Percentiles rank a stretch among this genome's conserved stretches.
Evolutionary conservation across 2,888 invertebrate genomes (phyloP).

Genomic region (Eupithecia abbreviata): DNA sequence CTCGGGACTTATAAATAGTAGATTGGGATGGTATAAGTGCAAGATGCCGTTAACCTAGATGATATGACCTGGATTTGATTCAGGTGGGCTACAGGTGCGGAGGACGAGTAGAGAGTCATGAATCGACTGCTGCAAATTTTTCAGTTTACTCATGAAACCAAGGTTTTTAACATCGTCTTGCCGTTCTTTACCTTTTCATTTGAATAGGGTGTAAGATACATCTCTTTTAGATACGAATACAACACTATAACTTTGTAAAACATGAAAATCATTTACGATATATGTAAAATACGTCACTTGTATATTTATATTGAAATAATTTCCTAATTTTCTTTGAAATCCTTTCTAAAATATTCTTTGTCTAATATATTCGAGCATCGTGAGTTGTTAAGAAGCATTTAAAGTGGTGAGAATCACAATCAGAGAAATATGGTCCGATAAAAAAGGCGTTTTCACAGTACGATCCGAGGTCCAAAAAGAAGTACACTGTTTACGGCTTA

Average conservation of each 20-base stretch:
- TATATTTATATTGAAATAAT: neutral
- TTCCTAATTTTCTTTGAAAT: neutral
- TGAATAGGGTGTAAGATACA: neutral
- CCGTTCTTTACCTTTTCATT: neutral
- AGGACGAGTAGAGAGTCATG: neutral
- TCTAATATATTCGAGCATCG: neutral
- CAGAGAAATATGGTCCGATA: neutral
- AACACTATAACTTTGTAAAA: neutral
- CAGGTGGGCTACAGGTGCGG: conserved; percentile 25
- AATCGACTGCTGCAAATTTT: neutral
- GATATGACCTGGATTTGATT: conserved; percentile 36
- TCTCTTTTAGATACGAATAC: neutral
- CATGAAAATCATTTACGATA: neutral
- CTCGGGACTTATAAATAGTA: conserved; percentile 70
- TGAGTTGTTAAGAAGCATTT: neutral
- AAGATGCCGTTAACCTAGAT: conserved; percentile 56
- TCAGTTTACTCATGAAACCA: neutral
- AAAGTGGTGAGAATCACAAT: neutral
- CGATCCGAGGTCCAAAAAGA: no score
- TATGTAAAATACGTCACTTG: neutral
- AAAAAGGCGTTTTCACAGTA: neutral
- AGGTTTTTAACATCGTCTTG: neutral
- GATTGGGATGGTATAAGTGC: conserved; percentile 53
- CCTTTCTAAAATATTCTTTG: neutral
- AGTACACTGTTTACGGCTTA: no score